A percentile compares a stretch with the other conserved stretches of the same genome.
Evolutionary conservation across 2,888 invertebrate species (phyloP).

Genomic region (Rhamnusium bicolor): DNA sequence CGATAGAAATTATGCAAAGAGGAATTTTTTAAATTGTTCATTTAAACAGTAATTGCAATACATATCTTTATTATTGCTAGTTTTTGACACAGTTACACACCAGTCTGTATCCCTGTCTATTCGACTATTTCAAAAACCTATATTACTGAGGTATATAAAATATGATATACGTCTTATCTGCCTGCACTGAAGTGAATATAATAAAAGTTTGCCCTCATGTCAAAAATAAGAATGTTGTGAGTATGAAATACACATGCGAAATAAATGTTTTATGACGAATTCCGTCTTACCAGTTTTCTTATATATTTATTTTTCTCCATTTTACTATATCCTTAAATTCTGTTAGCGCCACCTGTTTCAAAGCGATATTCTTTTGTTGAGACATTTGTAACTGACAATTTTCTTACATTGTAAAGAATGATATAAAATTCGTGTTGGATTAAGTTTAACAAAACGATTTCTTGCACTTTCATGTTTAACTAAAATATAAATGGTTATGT

Average conservation of each 20-base stretch:
- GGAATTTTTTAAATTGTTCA: too few relatives aligned
- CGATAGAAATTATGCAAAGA: too few relatives aligned
- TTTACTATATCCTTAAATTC: slow-evolving; percentile 2
- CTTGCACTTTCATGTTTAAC: too few relatives aligned
- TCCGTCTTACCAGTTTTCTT: not conserved
- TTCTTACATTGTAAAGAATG: not conserved
- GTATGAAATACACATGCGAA: not conserved
- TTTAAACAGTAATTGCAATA: too few relatives aligned
- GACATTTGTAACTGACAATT: not conserved
- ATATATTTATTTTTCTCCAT: not conserved
- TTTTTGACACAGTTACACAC: too few relatives aligned
- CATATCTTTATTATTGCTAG: too few relatives aligned
- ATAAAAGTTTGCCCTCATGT: not conserved
- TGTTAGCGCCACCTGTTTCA: not conserved
- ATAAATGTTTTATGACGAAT: not conserved
- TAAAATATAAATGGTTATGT: too few relatives aligned
- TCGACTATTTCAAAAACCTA: too few relatives aligned
- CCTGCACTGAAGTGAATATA: not conserved
- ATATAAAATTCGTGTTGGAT: not conserved
- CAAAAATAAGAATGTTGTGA: not conserved
- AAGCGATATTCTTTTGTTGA: not conserved
- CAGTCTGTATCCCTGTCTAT: too few relatives aligned
- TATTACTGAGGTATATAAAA: not conserved
- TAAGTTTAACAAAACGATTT: not conserved
- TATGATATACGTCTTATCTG: not conserved